These are phyloP conservation scores for Asarcornis scutulata DNA, from an alignment of 2,113 vertebrate species.

Conservation along the genomic window DNA sequence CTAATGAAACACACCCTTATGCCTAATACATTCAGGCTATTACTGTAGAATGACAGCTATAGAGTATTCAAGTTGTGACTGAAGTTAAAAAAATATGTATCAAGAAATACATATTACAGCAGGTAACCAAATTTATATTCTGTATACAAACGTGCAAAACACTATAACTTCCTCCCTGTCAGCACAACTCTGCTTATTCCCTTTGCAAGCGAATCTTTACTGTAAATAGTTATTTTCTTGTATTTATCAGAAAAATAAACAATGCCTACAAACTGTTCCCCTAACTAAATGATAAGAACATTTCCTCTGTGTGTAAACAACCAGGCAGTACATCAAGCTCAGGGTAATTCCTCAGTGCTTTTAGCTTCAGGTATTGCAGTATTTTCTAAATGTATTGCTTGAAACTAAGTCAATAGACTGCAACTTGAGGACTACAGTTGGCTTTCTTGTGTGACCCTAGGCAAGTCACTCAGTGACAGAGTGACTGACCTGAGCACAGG, in stretches of 20 bases:
- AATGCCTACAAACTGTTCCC: neutral
- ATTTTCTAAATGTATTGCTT: too few relatives aligned
- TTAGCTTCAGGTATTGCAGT: too few relatives aligned
- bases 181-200: neutral
- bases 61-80: neutral
- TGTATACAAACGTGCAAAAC: neutral
- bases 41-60: neutral
- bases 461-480: neutral
- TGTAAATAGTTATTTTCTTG: neutral
- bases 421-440: neutral
- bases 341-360: neutral
- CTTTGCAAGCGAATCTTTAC: neutral
- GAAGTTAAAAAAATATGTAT: neutral
- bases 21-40: neutral
- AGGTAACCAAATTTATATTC: conserved; percentile 20
- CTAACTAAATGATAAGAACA: neutral
- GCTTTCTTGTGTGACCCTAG: neutral
- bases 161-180: neutral
- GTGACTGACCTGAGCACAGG: neutral
- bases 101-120: neutral
- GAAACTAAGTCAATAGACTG: neutral
- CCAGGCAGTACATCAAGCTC: neutral
- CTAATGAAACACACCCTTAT: neutral
- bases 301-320: neutral
- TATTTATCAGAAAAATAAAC: conserved; percentile 6